phyloP scores from a whole-genome alignment of 2,113 vertebrate species.

The Opisthocomus hoazin region DNA sequence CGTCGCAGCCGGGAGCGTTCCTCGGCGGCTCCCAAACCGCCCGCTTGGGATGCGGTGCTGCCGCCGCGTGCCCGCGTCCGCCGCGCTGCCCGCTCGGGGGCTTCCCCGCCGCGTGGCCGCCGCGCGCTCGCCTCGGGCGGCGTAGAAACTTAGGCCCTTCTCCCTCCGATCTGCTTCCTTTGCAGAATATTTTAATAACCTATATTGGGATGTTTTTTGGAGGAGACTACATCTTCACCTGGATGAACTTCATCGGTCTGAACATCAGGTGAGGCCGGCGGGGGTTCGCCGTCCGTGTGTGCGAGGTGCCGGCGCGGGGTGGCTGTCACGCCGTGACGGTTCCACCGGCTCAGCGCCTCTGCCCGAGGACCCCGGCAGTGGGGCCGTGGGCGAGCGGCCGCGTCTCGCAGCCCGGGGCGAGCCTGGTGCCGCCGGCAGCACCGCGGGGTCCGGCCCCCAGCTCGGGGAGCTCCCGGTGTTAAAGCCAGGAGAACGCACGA shows the following conservation, averaged over 20 bases:
- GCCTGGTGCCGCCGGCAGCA: too few species aligned
- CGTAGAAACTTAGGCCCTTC: accelerated
- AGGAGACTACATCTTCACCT: slow-evolving; percentile 97
- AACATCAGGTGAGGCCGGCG: slow-evolving; percentile 99
- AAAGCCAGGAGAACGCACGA: neutral
- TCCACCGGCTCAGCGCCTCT: neutral
- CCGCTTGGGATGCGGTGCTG: accelerated
- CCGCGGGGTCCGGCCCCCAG: neutral
- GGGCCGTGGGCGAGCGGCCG: too few species aligned
- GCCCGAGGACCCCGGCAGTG: too few species aligned
- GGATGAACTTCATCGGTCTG: slow-evolving; percentile 95
- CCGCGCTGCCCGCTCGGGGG: too few species aligned
- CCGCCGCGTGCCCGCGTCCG: accelerated
- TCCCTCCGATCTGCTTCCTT: neutral
- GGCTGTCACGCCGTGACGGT: too few species aligned
- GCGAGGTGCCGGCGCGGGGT: too few species aligned
- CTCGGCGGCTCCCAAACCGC: neutral
- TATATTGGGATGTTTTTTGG: slow-evolving; percentile 98
- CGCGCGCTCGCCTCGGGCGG: neutral
- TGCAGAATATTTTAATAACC: slow-evolving; percentile 94
- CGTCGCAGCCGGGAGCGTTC: neutral
- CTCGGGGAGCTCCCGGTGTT: neutral
- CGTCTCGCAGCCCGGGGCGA: neutral
- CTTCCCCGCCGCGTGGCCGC: too few species aligned
- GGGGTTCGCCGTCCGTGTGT: too few species aligned